phyloP scores from a whole-genome alignment of 2,888 invertebrate species.

The Melieria omissa region DNA sequence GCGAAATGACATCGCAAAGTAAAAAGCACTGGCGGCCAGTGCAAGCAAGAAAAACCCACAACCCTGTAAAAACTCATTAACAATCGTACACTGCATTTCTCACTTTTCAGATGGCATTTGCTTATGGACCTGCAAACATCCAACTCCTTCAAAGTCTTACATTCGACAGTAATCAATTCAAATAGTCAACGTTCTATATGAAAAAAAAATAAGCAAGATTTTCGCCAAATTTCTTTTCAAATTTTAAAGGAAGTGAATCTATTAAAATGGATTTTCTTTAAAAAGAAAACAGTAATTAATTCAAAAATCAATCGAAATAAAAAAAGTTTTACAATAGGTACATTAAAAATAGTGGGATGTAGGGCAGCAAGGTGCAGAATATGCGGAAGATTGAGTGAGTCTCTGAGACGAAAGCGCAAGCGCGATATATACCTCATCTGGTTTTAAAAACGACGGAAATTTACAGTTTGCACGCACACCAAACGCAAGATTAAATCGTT shows the following conservation, averaged over 20 bases:
- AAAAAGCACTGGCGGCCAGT: too few species aligned
- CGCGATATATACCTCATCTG: neutral
- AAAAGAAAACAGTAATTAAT: neutral
- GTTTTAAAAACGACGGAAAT: neutral
- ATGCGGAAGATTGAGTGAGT: neutral
- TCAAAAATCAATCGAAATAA: conserved; percentile 1
- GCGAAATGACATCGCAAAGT: too few species aligned
- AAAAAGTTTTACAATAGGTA: neutral
- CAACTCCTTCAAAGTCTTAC: neutral
- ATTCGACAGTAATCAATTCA: neutral
- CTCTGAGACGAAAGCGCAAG: neutral
- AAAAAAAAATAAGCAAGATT: neutral
- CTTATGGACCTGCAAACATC: neutral
- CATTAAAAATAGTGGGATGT: neutral
- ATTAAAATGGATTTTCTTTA: neutral
- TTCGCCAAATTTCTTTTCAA: neutral
- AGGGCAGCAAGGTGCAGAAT: neutral
- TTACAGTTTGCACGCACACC: neutral
- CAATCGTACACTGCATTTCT: too few species aligned
- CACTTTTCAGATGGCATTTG: too few species aligned
- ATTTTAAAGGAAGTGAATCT: neutral
- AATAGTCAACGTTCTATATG: neutral
- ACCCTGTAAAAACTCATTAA: too few species aligned
- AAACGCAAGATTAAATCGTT: too few species aligned
- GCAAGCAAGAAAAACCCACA: too few species aligned